Evolutionary conservation across 2,797 vertebrate genomes (phyloP), one percentile per base, ranked within the genome.

Genomic region (Delichon dasypus): DNA sequence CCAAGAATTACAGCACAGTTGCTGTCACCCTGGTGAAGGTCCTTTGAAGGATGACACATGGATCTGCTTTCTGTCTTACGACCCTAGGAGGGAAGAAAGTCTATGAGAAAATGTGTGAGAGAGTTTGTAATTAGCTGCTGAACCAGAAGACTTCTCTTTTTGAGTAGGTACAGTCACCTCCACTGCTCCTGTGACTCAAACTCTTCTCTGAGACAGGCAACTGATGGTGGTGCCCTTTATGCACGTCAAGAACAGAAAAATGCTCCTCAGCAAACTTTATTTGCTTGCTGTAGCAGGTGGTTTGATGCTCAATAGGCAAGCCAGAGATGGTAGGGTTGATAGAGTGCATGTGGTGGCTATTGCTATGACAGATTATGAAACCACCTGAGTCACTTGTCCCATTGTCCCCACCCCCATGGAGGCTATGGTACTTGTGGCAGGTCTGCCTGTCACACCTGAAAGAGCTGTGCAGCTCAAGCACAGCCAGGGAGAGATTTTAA

Each of bases 361-460:
- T 88, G 22, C 53, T 91, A 13, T 86, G 67, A 84, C 73, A 88
- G 62, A 89, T 88, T 80, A 85, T 61, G 85, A 94, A 96, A 77
- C 57, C 76, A 81, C 58, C 48, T 58, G 85, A 86, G 73, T 84
- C 40, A 32, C 64, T 70, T 87, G 29, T 94, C 86, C 55, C 67
- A 13, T 30, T 78, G 73, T 91, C 47, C 62, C 89, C 51, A 88
- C 44, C n/a, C 76, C 70, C 70, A 53, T 16, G 72, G 78, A 88
- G 44, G 32, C 67, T 90, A 3, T 58, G 50, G 36, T 83, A 65
- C 50, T 68, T n/a, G 38, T 82, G 72, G 61, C 79, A 95, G 85
- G 90, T 91, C 95, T 94, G 77, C 34, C 60, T 96, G 95, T 95
- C 90, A 91, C 90, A 96, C 71, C 88, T 96, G 90, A 91, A 87